Evolutionary conservation across 2,888 invertebrate genomes (phyloP).

Genomic region (Cecidostiba fungosa): DNA sequence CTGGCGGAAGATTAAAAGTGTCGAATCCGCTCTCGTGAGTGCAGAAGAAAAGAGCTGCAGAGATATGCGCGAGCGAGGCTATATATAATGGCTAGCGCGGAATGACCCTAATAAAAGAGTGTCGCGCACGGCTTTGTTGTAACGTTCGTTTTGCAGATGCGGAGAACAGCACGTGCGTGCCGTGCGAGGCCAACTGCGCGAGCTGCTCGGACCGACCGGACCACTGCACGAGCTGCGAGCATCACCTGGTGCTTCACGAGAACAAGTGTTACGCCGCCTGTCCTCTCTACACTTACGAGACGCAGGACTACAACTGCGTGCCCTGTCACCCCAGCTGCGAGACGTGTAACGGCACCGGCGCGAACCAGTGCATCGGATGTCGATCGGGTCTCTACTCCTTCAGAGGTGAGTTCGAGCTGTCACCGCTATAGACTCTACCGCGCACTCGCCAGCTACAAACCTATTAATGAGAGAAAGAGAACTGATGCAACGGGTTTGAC

Average conservation of each 20-base stretch:
- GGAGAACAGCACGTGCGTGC: slow-evolving; percentile 89
- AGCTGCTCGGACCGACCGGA: slow-evolving; percentile 92
- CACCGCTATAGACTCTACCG: not conserved
- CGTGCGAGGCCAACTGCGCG: slow-evolving; percentile 93
- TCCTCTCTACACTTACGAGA: slow-evolving; percentile 91
- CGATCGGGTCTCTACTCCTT: slow-evolving; percentile 87
- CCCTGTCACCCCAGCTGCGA: slow-evolving; percentile 90
- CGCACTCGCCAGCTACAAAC: too few relatives aligned
- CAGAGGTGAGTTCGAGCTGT: slow-evolving; percentile 81
- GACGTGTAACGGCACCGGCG: slow-evolving; percentile 89
- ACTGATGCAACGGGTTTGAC: slow-evolving; percentile 7
- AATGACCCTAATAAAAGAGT: too few relatives aligned
- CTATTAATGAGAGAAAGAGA: not conserved
- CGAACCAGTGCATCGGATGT: slow-evolving; percentile 91
- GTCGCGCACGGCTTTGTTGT: too few relatives aligned
- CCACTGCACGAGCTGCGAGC: slow-evolving; percentile 93
- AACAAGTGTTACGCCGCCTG: slow-evolving; percentile 92
- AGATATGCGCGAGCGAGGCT: too few relatives aligned
- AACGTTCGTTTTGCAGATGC: slow-evolving; percentile 80
- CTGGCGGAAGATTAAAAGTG: too few relatives aligned
- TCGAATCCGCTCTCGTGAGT: too few relatives aligned
- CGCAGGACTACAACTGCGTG: slow-evolving; percentile 92
- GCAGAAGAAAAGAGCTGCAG: too few relatives aligned
- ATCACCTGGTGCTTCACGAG: slow-evolving; percentile 91
- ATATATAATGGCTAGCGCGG: too few relatives aligned